Percentiles rank a stretch among this genome's conserved stretches.
phyloP scores from a whole-genome alignment of 1,140 invertebrate genomes.

The Chymomyza costata region DNA sequence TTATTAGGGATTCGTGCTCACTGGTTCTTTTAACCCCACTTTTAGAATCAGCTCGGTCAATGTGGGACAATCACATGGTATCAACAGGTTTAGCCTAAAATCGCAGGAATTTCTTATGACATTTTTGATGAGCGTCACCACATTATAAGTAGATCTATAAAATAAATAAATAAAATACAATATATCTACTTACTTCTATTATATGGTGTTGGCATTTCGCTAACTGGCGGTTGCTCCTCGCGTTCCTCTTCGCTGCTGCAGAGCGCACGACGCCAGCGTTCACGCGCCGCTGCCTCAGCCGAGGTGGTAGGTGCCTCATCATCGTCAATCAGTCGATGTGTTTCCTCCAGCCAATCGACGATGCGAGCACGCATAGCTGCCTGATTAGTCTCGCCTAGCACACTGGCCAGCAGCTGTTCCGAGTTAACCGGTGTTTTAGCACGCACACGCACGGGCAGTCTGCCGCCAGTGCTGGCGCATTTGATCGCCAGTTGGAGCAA shows the following conservation, averaged over 20 bases:
- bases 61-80: no score
- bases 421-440: slow-evolving; percentile 14
- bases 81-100: no score
- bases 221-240: neutral
- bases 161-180: no score
- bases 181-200: no score
- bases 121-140: no score
- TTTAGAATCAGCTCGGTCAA: no score
- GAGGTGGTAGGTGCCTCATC: slow-evolving; percentile 58
- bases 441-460: slow-evolving; percentile 18
- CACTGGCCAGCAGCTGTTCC: slow-evolving; percentile 36
- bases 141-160: no score
- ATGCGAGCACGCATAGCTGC: slow-evolving; percentile 44
- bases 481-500: slow-evolving; percentile 67
- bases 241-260: neutral
- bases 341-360: slow-evolving; percentile 54
- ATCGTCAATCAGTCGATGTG: slow-evolving; percentile 45
- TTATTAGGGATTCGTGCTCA: no score
- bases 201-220: no score
- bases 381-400: slow-evolving; percentile 34
- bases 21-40: no score
- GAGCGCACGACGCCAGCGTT: slow-evolving; percentile 19
- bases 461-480: slow-evolving; percentile 33
- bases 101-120: no score
- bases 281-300: slow-evolving; percentile 49